Percentiles rank a stretch among this genome's conserved stretches.
These are phyloP conservation scores for Chloebia gouldiae DNA, from an alignment of 2,113 vertebrate species.

Conservation along the genomic window DNA sequence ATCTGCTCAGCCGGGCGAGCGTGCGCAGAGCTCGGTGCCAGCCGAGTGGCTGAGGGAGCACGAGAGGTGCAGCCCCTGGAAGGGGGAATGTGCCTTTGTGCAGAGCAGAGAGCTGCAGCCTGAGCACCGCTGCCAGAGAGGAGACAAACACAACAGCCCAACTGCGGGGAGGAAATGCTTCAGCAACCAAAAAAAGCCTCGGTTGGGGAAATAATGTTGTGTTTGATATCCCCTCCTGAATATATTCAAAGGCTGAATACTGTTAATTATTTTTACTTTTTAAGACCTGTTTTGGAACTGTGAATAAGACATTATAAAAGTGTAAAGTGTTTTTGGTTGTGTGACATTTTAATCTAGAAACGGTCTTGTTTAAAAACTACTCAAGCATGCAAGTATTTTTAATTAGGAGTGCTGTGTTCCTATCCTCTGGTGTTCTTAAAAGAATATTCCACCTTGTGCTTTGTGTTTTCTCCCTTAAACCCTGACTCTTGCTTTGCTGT, in stretches of 20 bases:
- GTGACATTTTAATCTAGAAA: neutral
- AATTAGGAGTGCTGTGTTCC: neutral
- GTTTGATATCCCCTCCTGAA: neutral
- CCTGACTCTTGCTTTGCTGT: neutral
- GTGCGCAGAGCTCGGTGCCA: neutral
- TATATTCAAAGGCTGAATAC: neutral
- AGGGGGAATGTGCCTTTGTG: neutral
- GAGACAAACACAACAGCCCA: neutral
- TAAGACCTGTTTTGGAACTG: neutral
- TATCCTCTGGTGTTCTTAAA: neutral
- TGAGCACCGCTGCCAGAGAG: neutral
- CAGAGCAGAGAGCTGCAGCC: neutral
- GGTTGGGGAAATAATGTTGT: neutral
- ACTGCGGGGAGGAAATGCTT: neutral
- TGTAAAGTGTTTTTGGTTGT: neutral
- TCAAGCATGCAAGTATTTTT: neutral
- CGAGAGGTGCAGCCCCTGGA: neutral
- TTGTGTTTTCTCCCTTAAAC: neutral
- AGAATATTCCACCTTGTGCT: neutral
- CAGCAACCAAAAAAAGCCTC: neutral
- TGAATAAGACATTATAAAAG: neutral
- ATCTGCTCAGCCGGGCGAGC: neutral
- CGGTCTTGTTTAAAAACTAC: neutral
- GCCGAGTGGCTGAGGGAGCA: neutral
- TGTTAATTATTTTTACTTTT: neutral